Conservation (phyloP, 2,888 invertebrate genomes). For the Noctua janthina region DNA sequence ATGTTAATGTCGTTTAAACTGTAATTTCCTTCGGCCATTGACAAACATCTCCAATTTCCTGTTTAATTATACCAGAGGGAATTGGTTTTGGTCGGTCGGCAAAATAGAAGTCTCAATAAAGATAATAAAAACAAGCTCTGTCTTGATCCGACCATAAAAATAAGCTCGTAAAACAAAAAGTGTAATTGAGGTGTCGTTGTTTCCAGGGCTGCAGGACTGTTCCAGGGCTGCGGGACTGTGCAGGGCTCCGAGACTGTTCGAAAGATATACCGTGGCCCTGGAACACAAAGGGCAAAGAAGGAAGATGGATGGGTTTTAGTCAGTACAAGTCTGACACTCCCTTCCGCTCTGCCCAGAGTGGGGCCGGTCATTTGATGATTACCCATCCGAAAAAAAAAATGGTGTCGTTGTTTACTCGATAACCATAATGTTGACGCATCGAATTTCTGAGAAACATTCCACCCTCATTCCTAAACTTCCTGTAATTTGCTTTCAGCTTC, state of each 20-base stretch:
- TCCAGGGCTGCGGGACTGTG: too few species aligned
- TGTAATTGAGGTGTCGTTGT: slow-evolving; percentile 8
- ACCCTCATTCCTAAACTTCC: slow-evolving; percentile 6
- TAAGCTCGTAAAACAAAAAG: slow-evolving; percentile 19
- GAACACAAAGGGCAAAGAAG: too few species aligned
- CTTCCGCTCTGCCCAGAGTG: too few species aligned
- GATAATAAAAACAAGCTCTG: not conserved
- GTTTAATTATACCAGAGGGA: slow-evolving; percentile 22
- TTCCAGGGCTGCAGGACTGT: not conserved
- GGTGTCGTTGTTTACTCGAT: slow-evolving; percentile 18
- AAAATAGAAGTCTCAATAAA: not conserved
- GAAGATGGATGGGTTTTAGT: too few species aligned
- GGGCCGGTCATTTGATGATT: too few species aligned
- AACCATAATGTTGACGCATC: not conserved
- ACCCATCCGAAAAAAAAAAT: too few species aligned
- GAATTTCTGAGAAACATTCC: slow-evolving; percentile 3
- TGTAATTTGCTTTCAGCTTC: slow-evolving; percentile 24
- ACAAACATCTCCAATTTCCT: slow-evolving; percentile 30
- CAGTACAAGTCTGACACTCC: too few species aligned
- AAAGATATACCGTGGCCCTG: too few species aligned
- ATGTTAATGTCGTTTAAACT: slow-evolving; percentile 18
- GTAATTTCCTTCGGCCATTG: slow-evolving; percentile 35
- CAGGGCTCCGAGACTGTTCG: too few species aligned
- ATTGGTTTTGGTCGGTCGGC: slow-evolving; percentile 15
- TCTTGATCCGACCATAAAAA: not conserved